A percentile compares a stretch with the other conserved stretches of the same genome.
Evolutionary conservation across 2,888 invertebrate genomes (phyloP).

Genomic region (Mayetiola destructor): DNA sequence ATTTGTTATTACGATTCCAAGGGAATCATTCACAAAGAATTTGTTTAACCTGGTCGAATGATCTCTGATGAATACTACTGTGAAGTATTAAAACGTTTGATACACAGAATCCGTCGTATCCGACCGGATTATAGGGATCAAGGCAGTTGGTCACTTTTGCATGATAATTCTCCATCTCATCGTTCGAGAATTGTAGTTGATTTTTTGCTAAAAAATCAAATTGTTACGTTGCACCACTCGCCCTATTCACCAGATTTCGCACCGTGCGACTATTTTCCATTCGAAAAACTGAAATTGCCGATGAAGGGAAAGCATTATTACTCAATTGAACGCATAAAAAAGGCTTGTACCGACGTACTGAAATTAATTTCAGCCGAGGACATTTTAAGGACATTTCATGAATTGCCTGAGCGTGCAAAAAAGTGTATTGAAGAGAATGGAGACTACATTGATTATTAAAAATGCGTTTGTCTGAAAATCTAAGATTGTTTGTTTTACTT

Average conservation of each 20-base stretch:
- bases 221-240: background rate
- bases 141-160: background rate
- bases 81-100: constrained; percentile 13
- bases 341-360: background rate
- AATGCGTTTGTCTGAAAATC: too few relatives aligned
- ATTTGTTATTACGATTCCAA: constrained; percentile 17
- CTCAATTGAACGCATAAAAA: background rate
- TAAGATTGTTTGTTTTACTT: too few relatives aligned
- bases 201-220: background rate
- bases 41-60: constrained; percentile 14
- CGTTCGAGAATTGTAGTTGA: background rate
- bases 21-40: constrained; percentile 17
- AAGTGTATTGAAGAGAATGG: background rate
- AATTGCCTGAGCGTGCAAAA: background rate
- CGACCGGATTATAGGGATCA: constrained; percentile 9
- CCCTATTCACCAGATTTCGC: background rate
- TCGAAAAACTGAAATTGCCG: background rate
- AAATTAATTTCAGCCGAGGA: background rate
- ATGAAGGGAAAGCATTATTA: background rate
- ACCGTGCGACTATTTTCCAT: background rate
- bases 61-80: constrained; percentile 9
- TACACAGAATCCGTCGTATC: constrained; percentile 13
- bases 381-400: background rate
- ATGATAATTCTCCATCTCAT: background rate
- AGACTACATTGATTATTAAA: background rate